phyloP scores from a whole-genome alignment of 2,888 invertebrate genomes.

The Loripinus fragilis region DNA sequence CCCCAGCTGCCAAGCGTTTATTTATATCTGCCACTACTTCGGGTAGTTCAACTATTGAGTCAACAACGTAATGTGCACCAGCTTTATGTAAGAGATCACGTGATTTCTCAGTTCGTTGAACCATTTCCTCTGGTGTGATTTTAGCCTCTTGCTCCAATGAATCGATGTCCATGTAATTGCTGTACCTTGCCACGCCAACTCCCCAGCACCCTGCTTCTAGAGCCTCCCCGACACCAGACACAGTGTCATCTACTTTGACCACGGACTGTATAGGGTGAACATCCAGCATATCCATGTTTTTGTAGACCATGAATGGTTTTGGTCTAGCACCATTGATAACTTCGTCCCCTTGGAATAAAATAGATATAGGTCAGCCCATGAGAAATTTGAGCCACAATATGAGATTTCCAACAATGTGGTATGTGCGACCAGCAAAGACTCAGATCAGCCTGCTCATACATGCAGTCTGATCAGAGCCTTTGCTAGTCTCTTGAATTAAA shows the following conservation, averaged over 20 bases:
- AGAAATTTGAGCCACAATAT: no score
- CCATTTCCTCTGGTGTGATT: conserved; percentile 75
- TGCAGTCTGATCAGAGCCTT: no score
- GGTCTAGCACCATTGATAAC: conserved; percentile 81
- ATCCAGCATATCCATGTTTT: conserved; percentile 82
- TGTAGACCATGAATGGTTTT: conserved; percentile 83
- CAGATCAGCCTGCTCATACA: no score
- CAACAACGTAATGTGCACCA: conserved; percentile 83
- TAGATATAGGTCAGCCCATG: no score
- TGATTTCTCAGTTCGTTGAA: conserved; percentile 67
- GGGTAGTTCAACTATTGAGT: conserved; percentile 81
- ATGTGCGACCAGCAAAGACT: no score
- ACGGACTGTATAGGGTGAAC: conserved; percentile 80
- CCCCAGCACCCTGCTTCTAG: conserved; percentile 83
- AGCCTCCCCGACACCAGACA: conserved; percentile 82
- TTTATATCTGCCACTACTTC: conserved; percentile 82
- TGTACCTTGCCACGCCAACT: conserved; percentile 82
- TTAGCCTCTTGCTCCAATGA: conserved; percentile 75
- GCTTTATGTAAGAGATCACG: conserved; percentile 76
- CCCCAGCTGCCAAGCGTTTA: conserved; percentile 76
- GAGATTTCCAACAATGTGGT: no score
- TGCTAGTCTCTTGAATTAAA: no score
- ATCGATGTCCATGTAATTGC: conserved; percentile 83
- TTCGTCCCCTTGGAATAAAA: conserved; percentile 81
- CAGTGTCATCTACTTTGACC: conserved; percentile 83